phyloP scores from a whole-genome alignment of 2,888 invertebrate genomes.

The Synanthedon formicaeformis region DNA sequence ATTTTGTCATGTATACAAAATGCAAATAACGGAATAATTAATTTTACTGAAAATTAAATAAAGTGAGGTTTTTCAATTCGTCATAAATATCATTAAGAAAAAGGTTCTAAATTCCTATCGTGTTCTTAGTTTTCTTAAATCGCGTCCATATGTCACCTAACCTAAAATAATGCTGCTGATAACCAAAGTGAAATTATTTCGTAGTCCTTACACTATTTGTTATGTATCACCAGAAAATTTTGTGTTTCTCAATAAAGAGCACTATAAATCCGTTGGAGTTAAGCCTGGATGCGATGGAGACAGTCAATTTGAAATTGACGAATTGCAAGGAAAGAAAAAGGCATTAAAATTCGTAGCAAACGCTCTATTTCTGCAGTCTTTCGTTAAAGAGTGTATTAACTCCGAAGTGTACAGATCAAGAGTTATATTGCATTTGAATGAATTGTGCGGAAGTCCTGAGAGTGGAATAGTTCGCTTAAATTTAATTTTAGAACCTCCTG shows the following conservation, averaged over 20 bases:
- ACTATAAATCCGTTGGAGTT: constrained; percentile 34
- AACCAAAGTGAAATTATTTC: constrained; percentile 23
- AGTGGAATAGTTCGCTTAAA: constrained; percentile 37
- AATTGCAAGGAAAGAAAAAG: constrained; percentile 13
- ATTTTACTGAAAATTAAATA: too few species aligned
- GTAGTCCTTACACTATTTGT: background rate
- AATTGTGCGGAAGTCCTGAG: constrained; percentile 23
- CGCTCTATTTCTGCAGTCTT: constrained; percentile 45
- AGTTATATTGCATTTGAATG: constrained; percentile 33
- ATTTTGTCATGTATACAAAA: too few species aligned
- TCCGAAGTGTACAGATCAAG: constrained; percentile 40
- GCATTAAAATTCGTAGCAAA: constrained; percentile 24
- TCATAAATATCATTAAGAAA: too few species aligned
- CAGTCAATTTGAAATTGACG: constrained; percentile 15
- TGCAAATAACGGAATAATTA: too few species aligned
- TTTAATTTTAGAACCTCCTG: constrained; percentile 69
- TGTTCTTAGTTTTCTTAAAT: too few species aligned
- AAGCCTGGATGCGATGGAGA: constrained; percentile 26
- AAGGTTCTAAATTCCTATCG: too few species aligned
- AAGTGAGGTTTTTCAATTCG: too few species aligned
- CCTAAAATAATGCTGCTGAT: constrained; percentile 36
- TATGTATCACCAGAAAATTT: constrained; percentile 17
- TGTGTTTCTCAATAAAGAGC: constrained; percentile 27
- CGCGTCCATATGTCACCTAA: too few species aligned
- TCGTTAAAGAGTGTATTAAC: constrained; percentile 40